Conservation (phyloP, 1,140 invertebrate species). For the Sitophilus oryzae region DNA sequence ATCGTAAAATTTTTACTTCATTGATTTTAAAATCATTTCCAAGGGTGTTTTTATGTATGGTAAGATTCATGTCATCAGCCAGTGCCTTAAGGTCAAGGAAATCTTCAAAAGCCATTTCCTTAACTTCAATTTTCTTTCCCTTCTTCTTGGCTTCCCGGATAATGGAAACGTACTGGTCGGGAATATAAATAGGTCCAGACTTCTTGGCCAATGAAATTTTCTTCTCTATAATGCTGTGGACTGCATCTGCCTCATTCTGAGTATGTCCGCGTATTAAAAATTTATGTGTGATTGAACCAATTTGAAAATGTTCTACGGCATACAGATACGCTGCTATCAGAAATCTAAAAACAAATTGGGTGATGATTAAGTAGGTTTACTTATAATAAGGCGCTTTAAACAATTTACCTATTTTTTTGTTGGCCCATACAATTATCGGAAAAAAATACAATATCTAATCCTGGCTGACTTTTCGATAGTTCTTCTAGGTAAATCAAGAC, state of each 20-base stretch:
- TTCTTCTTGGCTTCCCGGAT: slow-evolving; percentile 31
- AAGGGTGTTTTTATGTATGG: neutral
- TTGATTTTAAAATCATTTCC: slow-evolving; percentile 8
- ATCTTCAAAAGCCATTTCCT: slow-evolving; percentile 19
- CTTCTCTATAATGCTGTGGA: slow-evolving; percentile 41
- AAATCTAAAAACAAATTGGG: slow-evolving; percentile 15
- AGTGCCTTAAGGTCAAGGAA: slow-evolving; percentile 9
- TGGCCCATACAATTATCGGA: slow-evolving; percentile 42
- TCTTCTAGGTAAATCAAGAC: slow-evolving; percentile 34
- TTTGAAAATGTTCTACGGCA: slow-evolving; percentile 25
- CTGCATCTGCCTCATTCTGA: slow-evolving; percentile 41
- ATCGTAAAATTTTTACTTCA: slow-evolving; percentile 11
- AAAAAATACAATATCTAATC: slow-evolving; percentile 3
- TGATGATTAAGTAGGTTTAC: neutral
- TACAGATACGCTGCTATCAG: slow-evolving; percentile 28
- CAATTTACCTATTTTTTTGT: slow-evolving; percentile 40
- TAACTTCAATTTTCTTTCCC: slow-evolving; percentile 6
- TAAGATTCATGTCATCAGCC: neutral
- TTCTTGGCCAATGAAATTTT: slow-evolving; percentile 31
- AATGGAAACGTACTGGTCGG: slow-evolving; percentile 31
- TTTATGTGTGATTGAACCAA: slow-evolving; percentile 32
- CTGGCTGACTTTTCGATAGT: slow-evolving; percentile 24
- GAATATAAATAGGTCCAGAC: slow-evolving; percentile 35
- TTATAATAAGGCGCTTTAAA: too few species aligned
- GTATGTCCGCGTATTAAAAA: slow-evolving; percentile 41